Percentiles rank a stretch among this genome's conserved stretches.
Conservation (phyloP, 2,113 vertebrate genomes). For the Laticauda laticaudata region DNA sequence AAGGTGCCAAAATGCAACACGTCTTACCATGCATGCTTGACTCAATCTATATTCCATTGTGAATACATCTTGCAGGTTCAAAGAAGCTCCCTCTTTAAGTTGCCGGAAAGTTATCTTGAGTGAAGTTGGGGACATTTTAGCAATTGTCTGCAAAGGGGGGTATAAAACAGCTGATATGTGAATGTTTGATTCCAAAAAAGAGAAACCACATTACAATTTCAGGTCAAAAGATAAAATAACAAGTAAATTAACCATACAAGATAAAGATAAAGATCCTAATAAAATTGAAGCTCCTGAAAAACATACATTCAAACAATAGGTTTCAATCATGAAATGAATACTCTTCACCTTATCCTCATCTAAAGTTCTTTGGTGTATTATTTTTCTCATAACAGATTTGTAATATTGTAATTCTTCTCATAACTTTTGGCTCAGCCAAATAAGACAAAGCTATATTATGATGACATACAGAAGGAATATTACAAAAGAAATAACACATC, state of each 20-base stretch:
- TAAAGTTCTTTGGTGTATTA: neutral
- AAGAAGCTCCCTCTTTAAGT: slow-evolving; percentile 77
- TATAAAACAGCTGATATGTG: slow-evolving; percentile 12
- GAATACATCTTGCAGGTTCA: slow-evolving; percentile 85
- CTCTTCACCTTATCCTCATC: neutral
- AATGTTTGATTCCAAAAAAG: neutral
- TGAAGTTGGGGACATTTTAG: slow-evolving; percentile 92
- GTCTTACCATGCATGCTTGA: slow-evolving; percentile 89
- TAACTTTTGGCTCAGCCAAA: neutral
- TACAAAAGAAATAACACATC: neutral
- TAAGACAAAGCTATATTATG: neutral
- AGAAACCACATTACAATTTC: neutral
- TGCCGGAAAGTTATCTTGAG: slow-evolving; percentile 88
- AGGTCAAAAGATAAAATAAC: neutral
- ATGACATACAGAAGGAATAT: neutral
- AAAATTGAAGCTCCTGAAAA: neutral
- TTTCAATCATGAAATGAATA: neutral
- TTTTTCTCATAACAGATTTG: neutral
- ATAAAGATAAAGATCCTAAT: neutral
- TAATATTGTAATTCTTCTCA: neutral
- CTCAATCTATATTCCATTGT: slow-evolving; percentile 90
- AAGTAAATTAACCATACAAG: neutral
- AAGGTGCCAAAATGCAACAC: neutral
- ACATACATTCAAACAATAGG: neutral
- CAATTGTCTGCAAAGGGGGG: slow-evolving; percentile 72